These are phyloP conservation scores for Eufriesea mexicana DNA, from an alignment of 1,140 invertebrate genomes.

Conservation along the genomic window DNA sequence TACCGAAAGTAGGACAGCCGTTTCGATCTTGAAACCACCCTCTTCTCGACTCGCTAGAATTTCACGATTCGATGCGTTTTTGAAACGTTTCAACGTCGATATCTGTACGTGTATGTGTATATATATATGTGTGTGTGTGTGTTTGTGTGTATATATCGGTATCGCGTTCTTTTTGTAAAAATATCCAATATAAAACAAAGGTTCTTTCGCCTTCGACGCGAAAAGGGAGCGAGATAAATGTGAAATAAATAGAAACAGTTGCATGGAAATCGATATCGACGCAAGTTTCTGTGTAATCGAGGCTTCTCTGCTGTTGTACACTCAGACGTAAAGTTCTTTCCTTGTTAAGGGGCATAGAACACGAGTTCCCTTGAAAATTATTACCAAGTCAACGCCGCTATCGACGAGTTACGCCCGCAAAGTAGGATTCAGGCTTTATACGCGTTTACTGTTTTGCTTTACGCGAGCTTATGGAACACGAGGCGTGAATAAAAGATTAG, in stretches of 20 bases:
- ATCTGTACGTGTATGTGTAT: background rate
- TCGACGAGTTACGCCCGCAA: background rate
- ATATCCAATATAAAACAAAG: slow-evolving; percentile 6
- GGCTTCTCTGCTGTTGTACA: background rate
- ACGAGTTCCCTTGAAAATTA: slow-evolving; percentile 5
- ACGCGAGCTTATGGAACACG: background rate
- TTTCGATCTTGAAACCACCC: slow-evolving; percentile 53
- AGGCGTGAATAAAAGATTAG: background rate
- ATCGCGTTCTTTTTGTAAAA: background rate
- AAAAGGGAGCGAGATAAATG: background rate
- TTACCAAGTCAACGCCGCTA: background rate
- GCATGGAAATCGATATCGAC: background rate
- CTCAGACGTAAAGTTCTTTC: background rate
- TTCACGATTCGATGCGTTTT: slow-evolving; percentile 49
- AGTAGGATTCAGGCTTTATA: background rate
- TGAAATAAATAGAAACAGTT: background rate
- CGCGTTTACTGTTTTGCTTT: background rate
- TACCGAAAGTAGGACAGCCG: slow-evolving; percentile 52
- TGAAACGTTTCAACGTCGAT: slow-evolving; percentile 39
- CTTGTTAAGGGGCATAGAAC: background rate
- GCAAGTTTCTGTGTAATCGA: background rate
- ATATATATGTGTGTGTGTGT: background rate
- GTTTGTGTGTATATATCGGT: background rate
- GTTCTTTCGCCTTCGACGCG: background rate
- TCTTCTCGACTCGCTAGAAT: slow-evolving; percentile 41